Percentiles rank a stretch among this genome's conserved stretches.
Evolutionary conservation across 2,797 vertebrate species (phyloP).

Genomic region (Gallinago stenura): DNA sequence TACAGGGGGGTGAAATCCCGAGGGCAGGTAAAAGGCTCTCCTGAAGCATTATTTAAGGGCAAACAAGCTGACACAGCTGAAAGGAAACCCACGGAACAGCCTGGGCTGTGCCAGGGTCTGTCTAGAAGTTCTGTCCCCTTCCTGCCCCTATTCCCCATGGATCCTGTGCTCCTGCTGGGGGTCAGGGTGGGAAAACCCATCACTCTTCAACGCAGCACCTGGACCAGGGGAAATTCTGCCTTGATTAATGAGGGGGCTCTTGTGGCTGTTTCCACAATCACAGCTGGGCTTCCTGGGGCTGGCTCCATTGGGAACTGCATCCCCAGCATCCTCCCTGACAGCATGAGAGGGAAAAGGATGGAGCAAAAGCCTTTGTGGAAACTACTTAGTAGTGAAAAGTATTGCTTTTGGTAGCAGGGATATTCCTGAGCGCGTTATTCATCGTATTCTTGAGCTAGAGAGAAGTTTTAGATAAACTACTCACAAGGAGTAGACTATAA

Average conservation of each 20-base stretch:
- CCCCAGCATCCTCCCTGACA: background rate
- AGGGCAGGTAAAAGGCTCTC: background rate
- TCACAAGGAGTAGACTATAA: accelerated
- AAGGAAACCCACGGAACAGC: background rate
- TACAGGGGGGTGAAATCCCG: background rate
- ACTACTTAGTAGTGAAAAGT: background rate
- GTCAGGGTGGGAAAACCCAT: background rate
- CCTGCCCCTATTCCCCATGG: background rate
- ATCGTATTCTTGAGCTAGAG: background rate
- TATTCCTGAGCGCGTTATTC: background rate
- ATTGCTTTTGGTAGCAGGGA: background rate
- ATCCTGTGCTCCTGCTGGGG: background rate
- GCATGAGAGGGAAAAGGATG: background rate
- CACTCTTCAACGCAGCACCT: background rate
- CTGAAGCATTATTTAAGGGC: background rate
- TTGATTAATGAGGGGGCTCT: background rate
- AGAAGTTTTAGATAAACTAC: slow-evolving; percentile 30
- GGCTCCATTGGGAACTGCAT: background rate
- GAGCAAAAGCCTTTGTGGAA: background rate
- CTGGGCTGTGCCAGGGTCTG: background rate
- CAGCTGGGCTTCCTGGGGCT: background rate
- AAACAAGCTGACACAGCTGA: background rate
- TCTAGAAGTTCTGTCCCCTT: background rate
- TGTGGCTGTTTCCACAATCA: background rate
- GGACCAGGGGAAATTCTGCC: background rate